phyloP scores from a whole-genome alignment of 1,140 invertebrate genomes.

The Formica exsecta region DNA sequence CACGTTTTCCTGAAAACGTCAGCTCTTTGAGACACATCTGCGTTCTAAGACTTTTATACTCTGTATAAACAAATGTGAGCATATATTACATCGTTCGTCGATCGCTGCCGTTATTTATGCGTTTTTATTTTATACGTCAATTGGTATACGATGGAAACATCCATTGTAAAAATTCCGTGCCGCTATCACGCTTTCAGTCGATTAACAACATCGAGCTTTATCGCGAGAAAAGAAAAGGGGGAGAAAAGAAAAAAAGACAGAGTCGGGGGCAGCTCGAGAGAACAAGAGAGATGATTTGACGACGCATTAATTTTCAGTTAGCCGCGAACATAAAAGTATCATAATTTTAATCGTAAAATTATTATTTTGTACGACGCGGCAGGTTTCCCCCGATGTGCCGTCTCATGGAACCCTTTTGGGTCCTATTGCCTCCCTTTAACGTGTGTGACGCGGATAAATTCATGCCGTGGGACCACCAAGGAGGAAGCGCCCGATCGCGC shows the following conservation, averaged over 20 bases:
- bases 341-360: constrained; percentile 82
- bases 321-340: constrained; percentile 80
- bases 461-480: constrained; percentile 79
- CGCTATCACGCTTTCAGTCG: constrained; percentile 45
- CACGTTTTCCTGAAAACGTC: not conserved
- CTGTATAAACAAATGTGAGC: not conserved
- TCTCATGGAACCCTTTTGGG: not conserved
- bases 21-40: not conserved
- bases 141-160: constrained; percentile 50
- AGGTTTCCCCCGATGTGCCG: constrained; percentile 6
- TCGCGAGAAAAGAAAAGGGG: not conserved
- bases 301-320: constrained; percentile 82
- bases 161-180: constrained; percentile 73
- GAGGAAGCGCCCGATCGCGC: constrained; percentile 33
- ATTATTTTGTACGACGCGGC: constrained; percentile 69
- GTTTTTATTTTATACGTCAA: constrained; percentile 65
- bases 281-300: constrained; percentile 72
- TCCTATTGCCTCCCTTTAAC: constrained; percentile 52
- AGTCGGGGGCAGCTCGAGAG: constrained; percentile 2
- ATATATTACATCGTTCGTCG: not conserved
- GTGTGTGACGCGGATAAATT: constrained; percentile 75
- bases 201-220: constrained; percentile 5
- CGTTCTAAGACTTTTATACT: not conserved
- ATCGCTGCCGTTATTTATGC: constrained; percentile 64
- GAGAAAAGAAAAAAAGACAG: no score